phyloP scores from a whole-genome alignment of 2,888 invertebrate species.

The Thecophora atra region DNA sequence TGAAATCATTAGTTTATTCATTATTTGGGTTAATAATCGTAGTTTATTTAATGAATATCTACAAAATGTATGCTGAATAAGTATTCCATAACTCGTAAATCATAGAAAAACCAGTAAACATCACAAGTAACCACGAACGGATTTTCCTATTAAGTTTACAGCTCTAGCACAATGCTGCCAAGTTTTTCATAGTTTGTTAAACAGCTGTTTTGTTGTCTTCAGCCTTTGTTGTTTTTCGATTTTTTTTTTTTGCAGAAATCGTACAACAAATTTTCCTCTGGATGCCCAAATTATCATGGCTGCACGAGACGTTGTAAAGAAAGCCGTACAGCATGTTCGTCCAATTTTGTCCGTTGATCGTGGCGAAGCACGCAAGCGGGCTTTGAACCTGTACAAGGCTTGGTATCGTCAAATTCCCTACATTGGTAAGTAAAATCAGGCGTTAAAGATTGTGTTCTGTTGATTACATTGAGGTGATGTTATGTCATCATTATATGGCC shows the following conservation, averaged over 20 bases:
- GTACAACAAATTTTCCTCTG: constrained; percentile 20
- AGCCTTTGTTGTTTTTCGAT: constrained; percentile 17
- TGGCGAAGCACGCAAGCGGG: constrained; percentile 82
- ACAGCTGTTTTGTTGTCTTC: constrained; percentile 39
- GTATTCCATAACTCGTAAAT: no score
- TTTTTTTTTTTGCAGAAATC: constrained; percentile 26
- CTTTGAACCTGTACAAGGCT: constrained; percentile 87
- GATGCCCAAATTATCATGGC: constrained; percentile 49
- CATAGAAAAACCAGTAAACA: no score
- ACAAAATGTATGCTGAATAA: no score
- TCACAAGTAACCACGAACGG: no score
- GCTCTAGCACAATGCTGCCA: constrained; percentile 6
- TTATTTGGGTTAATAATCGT: no score
- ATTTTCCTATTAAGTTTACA: no score
- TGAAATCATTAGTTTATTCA: no score
- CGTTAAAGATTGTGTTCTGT: background rate
- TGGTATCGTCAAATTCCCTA: constrained; percentile 94
- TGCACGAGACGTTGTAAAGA: constrained; percentile 67
- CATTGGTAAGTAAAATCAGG: constrained; percentile 73
- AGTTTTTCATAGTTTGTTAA: constrained; percentile 11
- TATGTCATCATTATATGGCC: constrained; percentile 50
- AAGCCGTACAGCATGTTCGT: constrained; percentile 75
- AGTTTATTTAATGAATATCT: no score
- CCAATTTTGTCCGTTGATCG: constrained; percentile 84
- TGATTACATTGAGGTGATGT: constrained; percentile 40